Percentiles rank a stretch among this genome's conserved stretches.
Evolutionary conservation across 2,797 vertebrate species (phyloP).

Genomic region (Nasua narica): DNA sequence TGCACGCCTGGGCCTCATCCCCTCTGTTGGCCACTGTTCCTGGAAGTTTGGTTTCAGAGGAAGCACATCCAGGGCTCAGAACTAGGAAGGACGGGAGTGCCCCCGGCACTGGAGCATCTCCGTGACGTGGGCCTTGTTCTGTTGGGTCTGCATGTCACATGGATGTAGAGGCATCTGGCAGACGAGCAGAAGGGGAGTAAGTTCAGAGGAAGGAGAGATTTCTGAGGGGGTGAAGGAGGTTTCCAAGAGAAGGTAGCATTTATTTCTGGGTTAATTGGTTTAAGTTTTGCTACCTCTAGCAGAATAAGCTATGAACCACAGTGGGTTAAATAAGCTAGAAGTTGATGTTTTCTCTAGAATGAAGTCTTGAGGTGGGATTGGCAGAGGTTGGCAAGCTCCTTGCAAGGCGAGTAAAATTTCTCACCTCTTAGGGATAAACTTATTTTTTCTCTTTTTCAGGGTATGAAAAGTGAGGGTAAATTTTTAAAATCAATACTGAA

Average conservation of each 20-base stretch:
- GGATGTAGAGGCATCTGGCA: background rate
- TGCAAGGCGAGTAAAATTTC: background rate
- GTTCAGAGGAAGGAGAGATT: background rate
- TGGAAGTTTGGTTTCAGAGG: background rate
- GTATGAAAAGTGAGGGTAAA: background rate
- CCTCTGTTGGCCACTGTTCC: background rate
- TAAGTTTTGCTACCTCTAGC: background rate
- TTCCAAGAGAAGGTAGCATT: background rate
- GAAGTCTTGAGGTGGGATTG: background rate
- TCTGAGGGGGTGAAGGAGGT: background rate
- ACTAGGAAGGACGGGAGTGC: background rate
- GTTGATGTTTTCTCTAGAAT: background rate
- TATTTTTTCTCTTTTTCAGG: background rate
- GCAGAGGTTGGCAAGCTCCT: background rate
- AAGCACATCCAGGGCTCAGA: background rate
- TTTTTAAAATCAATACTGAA: background rate
- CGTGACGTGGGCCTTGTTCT: background rate
- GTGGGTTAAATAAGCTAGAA: background rate
- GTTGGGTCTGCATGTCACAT: background rate
- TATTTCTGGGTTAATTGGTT: background rate
- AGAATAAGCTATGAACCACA: background rate
- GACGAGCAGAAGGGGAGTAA: background rate
- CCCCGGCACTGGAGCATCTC: background rate
- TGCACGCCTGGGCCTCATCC: background rate
- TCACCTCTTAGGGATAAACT: background rate